A percentile compares a stretch with the other conserved stretches of the same genome.
Conservation (phyloP, 2,888 invertebrate species). For the Augochlorella aurata region DNA sequence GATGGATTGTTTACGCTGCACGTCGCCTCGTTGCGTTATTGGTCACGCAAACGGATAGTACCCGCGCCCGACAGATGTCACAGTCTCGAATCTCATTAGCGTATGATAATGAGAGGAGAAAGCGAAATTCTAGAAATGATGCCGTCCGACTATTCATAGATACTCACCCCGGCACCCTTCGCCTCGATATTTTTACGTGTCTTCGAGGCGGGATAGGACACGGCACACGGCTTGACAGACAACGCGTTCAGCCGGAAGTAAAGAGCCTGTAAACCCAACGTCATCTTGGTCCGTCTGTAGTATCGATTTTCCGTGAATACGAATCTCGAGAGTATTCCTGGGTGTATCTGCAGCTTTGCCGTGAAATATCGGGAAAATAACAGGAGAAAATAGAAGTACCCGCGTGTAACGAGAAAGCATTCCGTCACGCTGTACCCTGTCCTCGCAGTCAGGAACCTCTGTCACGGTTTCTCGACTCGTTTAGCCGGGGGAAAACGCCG, state of each 20-base stretch:
- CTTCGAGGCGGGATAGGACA: constrained; percentile 47
- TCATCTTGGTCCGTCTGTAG: constrained; percentile 57
- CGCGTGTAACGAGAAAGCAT: background rate
- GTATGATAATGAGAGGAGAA: constrained; percentile 37
- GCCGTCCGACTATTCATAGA: constrained; percentile 17
- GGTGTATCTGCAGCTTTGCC: constrained; percentile 46
- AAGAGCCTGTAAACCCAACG: constrained; percentile 55
- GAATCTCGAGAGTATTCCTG: constrained; percentile 54
- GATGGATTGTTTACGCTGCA: too few relatives aligned
- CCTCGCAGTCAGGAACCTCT: constrained; percentile 35
- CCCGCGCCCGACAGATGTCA: background rate
- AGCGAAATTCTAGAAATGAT: constrained; percentile 31
- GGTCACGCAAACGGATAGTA: background rate
- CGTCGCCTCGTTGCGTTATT: background rate
- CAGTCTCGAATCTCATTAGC: background rate
- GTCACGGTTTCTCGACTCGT: constrained; percentile 16
- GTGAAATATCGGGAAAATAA: constrained; percentile 52
- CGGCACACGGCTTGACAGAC: constrained; percentile 46
- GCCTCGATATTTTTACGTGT: constrained; percentile 52
- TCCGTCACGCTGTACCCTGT: background rate
- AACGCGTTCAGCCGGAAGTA: constrained; percentile 54
- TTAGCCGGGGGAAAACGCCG: too few relatives aligned
- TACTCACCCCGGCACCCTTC: constrained; percentile 28
- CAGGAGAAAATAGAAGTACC: constrained; percentile 44
- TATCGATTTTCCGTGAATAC: constrained; percentile 52